Evolutionary conservation across 2,797 vertebrate species (phyloP), one percentile per base, ranked within the genome.

Genomic region (Dendrocincla fuliginosa): DNA sequence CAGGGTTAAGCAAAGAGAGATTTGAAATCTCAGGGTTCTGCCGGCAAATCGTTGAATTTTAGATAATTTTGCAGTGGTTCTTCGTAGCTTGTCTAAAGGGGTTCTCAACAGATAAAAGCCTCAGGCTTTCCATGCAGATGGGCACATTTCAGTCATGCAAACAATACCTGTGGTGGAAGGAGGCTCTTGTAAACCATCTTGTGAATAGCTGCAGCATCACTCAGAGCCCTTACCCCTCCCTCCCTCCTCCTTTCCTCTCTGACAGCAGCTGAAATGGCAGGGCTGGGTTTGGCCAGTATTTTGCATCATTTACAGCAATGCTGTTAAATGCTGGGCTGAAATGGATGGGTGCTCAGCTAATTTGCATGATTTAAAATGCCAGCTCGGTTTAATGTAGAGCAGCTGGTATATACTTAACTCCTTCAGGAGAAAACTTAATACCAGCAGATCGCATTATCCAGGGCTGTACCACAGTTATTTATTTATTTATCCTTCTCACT

Each of bases 331-430:
- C 91, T 47, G 92, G 93, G 53, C 90, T 96, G 95, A 74, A 96
- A 90, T 39, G 97, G 95, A 75, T 10, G 53, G 71, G 55, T 95
- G 97, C 97, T 96, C 89, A 41, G 16, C n/a, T 97, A 47, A 96
- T 96, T 97, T 96, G 94, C 96, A 94, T 85, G 86, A 81, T 96
- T 94, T 64, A 27, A 97, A 97, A 97, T 96, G 97, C 96, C 97
- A 98, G 84, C 95, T 97, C 95, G 49, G 95, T 97, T 97, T 97
- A 97, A 97, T 94, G 88, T 70, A 70, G 94, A 97, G 94, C 97
- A 97, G 96, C 97, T 97, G 95, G 94, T 95, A 73, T 79, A 89
- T 53, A 2, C 88, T 93, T 96, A 96, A 96, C 87, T 96, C 91
- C 90, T 95, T 87, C 82, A 94, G 93, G 94, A 95, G 89, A 96